These are phyloP conservation scores for Coremacera marginata DNA, from an alignment of 2,888 invertebrate genomes.

Conservation along the genomic window DNA sequence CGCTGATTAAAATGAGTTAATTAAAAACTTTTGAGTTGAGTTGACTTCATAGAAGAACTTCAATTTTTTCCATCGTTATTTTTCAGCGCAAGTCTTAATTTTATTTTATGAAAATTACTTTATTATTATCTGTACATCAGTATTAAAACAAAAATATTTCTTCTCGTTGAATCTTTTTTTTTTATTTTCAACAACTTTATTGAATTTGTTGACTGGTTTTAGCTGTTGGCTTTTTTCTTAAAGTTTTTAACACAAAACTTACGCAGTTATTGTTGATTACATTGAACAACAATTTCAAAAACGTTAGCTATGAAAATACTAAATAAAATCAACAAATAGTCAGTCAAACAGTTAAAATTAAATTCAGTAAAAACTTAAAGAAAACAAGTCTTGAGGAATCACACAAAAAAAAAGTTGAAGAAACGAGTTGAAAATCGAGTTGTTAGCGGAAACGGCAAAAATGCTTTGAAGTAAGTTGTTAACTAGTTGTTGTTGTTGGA, in stretches of 20 bases:
- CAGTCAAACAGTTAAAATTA: no score
- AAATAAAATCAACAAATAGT: not conserved
- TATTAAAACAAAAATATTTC: not conserved
- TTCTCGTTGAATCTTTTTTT: not conserved
- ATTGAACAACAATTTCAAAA: not conserved
- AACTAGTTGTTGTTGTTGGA: not conserved
- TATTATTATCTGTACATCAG: no score
- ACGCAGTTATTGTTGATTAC: not conserved
- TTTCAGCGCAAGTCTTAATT: no score
- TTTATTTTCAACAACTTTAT: not conserved
- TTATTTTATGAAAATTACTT: no score
- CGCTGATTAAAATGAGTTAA: no score
- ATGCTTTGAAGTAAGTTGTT: constrained; percentile 31
- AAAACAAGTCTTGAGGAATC: not conserved
- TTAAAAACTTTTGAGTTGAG: no score
- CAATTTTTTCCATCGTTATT: no score
- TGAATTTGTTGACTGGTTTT: not conserved
- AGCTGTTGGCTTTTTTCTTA: not conserved
- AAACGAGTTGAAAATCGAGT: constrained; percentile 9
- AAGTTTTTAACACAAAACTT: no score
- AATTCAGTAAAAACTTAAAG: no score
- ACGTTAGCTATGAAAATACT: not conserved
- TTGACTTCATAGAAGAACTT: no score
- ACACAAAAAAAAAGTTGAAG: no score
- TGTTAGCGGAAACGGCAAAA: constrained; percentile 36